phyloP scores from a whole-genome alignment of 1,140 invertebrate genomes.

The Glossosoma conforme region DNA sequence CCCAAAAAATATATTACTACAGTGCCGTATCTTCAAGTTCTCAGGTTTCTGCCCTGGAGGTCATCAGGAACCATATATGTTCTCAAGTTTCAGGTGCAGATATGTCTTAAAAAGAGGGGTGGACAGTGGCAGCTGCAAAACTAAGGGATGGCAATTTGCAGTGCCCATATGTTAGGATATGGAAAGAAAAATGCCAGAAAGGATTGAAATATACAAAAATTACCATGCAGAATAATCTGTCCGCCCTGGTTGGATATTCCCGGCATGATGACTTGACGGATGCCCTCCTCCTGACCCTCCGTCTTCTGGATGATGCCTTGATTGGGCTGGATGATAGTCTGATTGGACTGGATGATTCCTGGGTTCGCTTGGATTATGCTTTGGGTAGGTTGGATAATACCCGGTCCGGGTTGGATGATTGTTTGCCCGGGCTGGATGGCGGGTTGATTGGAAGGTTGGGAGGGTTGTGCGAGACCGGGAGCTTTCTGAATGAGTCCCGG shows the following conservation, averaged over 20 bases:
- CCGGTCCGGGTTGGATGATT: neutral
- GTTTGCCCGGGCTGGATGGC: neutral
- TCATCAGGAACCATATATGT: no score
- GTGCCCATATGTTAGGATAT: no score
- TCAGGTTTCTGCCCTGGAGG: no score
- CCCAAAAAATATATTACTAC: no score
- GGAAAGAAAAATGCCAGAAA: neutral
- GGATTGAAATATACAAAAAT: slow-evolving; percentile 17
- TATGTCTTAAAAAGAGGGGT: no score
- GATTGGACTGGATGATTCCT: slow-evolving; percentile 24
- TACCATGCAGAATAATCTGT: slow-evolving; percentile 45
- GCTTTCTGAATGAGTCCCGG: neutral
- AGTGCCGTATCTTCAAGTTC: no score
- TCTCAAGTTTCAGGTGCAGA: no score
- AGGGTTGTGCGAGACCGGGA: neutral
- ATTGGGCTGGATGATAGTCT: slow-evolving; percentile 15
- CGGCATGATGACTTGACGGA: slow-evolving; percentile 25
- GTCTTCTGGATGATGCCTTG: slow-evolving; percentile 28
- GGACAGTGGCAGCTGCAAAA: no score
- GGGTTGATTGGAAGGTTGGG: neutral
- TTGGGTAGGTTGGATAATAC: no score
- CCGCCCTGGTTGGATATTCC: slow-evolving; percentile 35
- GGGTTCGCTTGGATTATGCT: no score
- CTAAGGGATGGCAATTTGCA: no score
- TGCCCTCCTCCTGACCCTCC: slow-evolving; percentile 36